Base-by-base conservation (phyloP, 1,140 invertebrate genomes). In the Pissodes strobi region DNA sequence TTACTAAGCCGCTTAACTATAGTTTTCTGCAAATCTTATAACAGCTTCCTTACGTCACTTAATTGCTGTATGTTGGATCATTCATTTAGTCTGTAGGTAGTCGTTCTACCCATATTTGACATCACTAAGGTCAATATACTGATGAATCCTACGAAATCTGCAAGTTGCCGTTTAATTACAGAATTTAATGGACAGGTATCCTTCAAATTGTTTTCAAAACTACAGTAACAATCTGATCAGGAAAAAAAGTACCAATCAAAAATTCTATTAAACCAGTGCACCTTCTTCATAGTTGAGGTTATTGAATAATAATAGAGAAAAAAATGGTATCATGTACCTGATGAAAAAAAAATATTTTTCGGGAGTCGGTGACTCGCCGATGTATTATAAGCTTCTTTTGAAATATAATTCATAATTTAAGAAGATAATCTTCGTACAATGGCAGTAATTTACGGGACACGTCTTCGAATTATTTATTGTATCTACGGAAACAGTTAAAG, bases 61-160 rank as follows among this genome's bases (percentile, higher is more conserved):
- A 43, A 43, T 12, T 43, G 15, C 15, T 6, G 45, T 48, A n/a
- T 37, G 15, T 48, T 48, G 10, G 45, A 4, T 18, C 12, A 21
- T 21, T 12, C 18, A 48, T 19, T 21, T 21, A 48, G 10, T 22
- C 23, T 25, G 51, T 55, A 18, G 51, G 51, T 17, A 55, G 51
- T 55, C 10, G 51, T 17, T 55, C 12, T 55, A 37, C 8, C 51
- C 51, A 37, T 55, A 37, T 39, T 21, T 55, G 51, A 37, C n/a
- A 34, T 37, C 15, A 15, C n/a, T 55, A 55, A 55, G 51, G 51
- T 55, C 51, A 55, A 55, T 55, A 55, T 55, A 55, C 51, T 55
- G 30, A n/a, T n/a, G n/a, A 25, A 30, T 37, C 23, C 19, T 55
- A 34, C 17, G 34, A 34, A 55, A 37, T 38, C 37, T 48, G 45